Base-by-base conservation (phyloP, 2,888 invertebrate species). In the Scaptomyza tumidula region DNA sequence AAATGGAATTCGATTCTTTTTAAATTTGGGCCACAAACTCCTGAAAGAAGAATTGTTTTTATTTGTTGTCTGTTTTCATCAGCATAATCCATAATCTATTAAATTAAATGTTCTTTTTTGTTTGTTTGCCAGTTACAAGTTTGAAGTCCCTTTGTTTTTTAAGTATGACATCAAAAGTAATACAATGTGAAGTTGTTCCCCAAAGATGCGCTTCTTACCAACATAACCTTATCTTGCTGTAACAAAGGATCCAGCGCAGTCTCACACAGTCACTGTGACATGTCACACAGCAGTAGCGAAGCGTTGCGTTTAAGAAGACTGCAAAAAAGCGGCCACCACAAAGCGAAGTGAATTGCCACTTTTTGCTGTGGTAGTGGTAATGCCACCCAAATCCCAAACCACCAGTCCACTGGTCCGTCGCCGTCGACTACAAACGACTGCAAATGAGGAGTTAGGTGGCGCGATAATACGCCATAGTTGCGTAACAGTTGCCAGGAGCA, bases 391-490 rank as follows among this genome's bases (percentile, higher is more conserved):
- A 37, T 43, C 48, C 50, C 37, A 49, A 29, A 13, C 44, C 31
- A 29, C 35, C 74, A 54, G 39, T 14, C 14, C 14, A 7, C 41
- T 16, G 5, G 37, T 43, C 56, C 45, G 29, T 16, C 44, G 33
- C 61, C 50, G 50, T 69, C 60, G 67, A 73, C 68, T 73, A 80
- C 73, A 83, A 83, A 69, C 68, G 80, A 73, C 71, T 67, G 80
- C 80, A 80, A 77, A 83, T 83, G 80, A 77, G 65, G 54, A 79
- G 82, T 62, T 78, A 78, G 82, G 79, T 78, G 66, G 75, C 71
- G 63, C 66, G 78, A 70, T 80, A 78, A 78, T 80, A 75, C 56
- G 69, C 66, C 61, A 56, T 52, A 64, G 66, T 82, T 79, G 83
- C 83, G 76, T 79, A 82, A 79, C 72, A 54, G 78, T 75, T 82